Conservation (phyloP, 2,888 invertebrate genomes). For the Ichneumoninae sp. region DNA sequence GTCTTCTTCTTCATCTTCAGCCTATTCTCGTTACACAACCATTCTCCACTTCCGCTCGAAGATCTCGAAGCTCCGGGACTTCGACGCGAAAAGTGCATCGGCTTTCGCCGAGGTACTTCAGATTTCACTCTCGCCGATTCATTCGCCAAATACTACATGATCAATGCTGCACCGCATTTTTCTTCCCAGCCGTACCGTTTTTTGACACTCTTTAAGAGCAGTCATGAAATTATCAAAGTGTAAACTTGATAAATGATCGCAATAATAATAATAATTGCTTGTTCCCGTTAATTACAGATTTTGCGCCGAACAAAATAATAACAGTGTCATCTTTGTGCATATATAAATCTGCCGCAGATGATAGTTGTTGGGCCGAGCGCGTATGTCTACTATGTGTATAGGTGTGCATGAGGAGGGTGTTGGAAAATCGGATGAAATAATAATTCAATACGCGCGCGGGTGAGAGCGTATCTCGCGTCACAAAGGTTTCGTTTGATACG, state of each 20-base stretch:
- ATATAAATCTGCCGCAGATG: constrained; percentile 42
- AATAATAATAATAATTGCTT: constrained; percentile 4
- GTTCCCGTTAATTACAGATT: constrained; percentile 58
- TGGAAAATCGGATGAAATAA: constrained; percentile 68
- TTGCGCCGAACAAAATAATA: constrained; percentile 54
- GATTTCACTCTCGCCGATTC: neutral
- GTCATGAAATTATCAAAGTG: neutral
- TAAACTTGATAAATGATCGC: neutral
- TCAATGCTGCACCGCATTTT: neutral
- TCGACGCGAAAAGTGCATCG: neutral
- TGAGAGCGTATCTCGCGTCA: constrained; percentile 64
- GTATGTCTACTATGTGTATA: neutral
- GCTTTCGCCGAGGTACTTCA: neutral
- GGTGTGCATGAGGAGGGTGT: constrained; percentile 48
- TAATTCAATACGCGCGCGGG: constrained; percentile 65
- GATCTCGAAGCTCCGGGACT: constrained; percentile 17
- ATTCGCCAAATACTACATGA: neutral
- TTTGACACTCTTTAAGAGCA: neutral
- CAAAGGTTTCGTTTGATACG: constrained; percentile 67
- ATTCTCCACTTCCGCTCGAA: constrained; percentile 53
- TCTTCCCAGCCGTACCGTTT: neutral
- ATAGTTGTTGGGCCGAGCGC: constrained; percentile 47
- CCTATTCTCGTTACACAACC: constrained; percentile 29
- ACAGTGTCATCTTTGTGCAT: neutral
- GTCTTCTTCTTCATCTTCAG: constrained; percentile 31